phyloP scores from a whole-genome alignment of 2,797 vertebrate genomes.

The Bovichtus variegatus region DNA sequence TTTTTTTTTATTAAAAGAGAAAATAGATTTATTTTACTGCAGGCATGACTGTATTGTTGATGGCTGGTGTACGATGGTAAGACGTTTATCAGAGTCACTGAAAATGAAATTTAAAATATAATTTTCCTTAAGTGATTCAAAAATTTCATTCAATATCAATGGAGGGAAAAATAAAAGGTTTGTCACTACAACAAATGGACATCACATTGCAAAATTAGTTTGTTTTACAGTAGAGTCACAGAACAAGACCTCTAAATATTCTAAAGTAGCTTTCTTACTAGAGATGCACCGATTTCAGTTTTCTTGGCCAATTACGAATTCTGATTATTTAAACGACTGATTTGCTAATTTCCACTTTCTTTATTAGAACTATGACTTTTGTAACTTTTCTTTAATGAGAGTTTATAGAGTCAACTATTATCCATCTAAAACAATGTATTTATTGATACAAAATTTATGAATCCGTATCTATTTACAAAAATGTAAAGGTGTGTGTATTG shows the following conservation, averaged over 20 bases:
- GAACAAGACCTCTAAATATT: slow-evolving; percentile 12
- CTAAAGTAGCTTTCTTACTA: neutral
- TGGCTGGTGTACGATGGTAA: neutral
- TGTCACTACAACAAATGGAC: slow-evolving; percentile 54
- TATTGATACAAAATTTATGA: too few species aligned
- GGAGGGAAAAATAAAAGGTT: slow-evolving; percentile 15
- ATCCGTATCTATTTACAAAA: too few species aligned
- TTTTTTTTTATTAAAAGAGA: too few species aligned
- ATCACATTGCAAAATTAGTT: slow-evolving; percentile 30
- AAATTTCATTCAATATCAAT: slow-evolving; percentile 24
- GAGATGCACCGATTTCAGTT: neutral
- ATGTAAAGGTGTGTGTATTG: too few species aligned
- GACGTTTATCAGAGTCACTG: slow-evolving; percentile 15
- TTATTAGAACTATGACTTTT: too few species aligned
- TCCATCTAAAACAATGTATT: too few species aligned
- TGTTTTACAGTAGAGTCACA: slow-evolving; percentile 7
- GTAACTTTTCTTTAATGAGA: too few species aligned
- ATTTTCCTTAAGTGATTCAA: slow-evolving; percentile 43
- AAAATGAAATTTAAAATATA: slow-evolving; percentile 28
- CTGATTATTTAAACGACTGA: neutral
- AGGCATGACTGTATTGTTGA: slow-evolving; percentile 24
- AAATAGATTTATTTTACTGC: neutral
- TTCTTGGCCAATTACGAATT: neutral
- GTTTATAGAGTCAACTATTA: too few species aligned
- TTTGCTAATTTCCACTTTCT: too few species aligned